Conservation (phyloP, 2,113 vertebrate species). For the Lipotes vexillifer region DNA sequence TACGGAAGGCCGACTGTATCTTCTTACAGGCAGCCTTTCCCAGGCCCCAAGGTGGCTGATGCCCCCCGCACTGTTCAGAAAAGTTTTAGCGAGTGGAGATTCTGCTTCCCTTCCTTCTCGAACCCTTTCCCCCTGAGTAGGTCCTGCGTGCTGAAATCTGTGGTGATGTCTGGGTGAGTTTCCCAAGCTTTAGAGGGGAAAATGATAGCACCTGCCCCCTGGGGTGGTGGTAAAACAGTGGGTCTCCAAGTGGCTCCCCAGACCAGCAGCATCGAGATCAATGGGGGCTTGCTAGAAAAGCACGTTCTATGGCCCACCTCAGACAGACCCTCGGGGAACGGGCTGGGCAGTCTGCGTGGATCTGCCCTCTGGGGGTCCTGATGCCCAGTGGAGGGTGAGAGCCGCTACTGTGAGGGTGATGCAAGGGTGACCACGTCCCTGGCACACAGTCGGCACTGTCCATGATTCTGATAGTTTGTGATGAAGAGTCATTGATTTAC, state of each 20-base stretch:
- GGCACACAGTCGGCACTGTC: neutral
- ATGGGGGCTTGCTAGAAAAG: fast-evolving
- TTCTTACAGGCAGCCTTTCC: neutral
- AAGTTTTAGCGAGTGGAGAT: neutral
- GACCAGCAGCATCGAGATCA: neutral
- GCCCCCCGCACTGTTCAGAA: fast-evolving
- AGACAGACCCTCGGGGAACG: neutral
- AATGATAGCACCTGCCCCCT: neutral
- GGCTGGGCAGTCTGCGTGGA: neutral
- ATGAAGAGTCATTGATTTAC: neutral
- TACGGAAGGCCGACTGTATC: neutral
- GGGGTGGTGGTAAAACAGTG: neutral
- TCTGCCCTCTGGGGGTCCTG: fast-evolving
- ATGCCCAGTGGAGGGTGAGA: fast-evolving
- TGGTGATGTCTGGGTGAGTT: too few species aligned
- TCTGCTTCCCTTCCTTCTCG: neutral
- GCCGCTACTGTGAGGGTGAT: fast-evolving
- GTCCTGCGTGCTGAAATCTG: neutral
- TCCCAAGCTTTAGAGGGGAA: too few species aligned
- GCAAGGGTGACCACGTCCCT: fast-evolving
- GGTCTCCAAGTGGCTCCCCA: neutral
- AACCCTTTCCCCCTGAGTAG: neutral
- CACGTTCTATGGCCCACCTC: fast-evolving
- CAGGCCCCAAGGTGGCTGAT: fast-evolving
- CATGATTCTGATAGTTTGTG: fast-evolving